Evolutionary conservation across 1,140 invertebrate genomes (phyloP), one percentile per base, ranked within the genome.

Genomic region (Diuraphis noxia): DNA sequence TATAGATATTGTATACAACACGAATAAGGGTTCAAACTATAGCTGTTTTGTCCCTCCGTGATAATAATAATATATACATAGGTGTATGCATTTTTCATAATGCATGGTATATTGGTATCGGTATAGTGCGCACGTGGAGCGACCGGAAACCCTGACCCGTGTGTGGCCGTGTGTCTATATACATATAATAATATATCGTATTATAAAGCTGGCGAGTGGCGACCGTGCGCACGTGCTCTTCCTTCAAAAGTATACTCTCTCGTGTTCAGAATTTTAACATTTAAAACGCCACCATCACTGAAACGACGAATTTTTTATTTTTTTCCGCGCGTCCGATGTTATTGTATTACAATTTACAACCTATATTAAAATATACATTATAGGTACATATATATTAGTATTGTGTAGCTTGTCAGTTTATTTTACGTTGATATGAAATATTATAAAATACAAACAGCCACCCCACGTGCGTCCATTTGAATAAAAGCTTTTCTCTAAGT

Each of bases 401-500:
- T n/a, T n/a, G n/a, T n/a, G n/a, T n/a, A n/a, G n/a, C n/a, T n/a
- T n/a, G 13, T 30, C 30, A 13, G 56, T 72, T 72, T n/a, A 17
- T 72, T 13, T 13, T 17, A 6, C 17, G 56, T 30, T 46, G 13
- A 46, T 17, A 72, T 72, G 56, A 72, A 72, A 72, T 72, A 72
- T 72, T 72, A 49, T 49, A 49, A 7, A 23, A 72, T n/a, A 72
- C 5, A 9, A 19, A 34, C n/a, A n/a, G n/a, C 36, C 17, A 5
- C 25, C n/a, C 5, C 19, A 1, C 21, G 17, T 25, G 52, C 23
- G 7, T 25, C 1, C 40, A 30, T 85, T 85, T 46, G 84, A 85
- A 85, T 49, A 49, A 85, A 85, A 49, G 43, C 43, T 49, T 85
- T 85, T 49, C 43, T 49, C 84, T 36, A 36, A 49, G 43, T 85